Evolutionary conservation across 2,888 invertebrate species (phyloP).

Genomic region (Synergus japonicus): DNA sequence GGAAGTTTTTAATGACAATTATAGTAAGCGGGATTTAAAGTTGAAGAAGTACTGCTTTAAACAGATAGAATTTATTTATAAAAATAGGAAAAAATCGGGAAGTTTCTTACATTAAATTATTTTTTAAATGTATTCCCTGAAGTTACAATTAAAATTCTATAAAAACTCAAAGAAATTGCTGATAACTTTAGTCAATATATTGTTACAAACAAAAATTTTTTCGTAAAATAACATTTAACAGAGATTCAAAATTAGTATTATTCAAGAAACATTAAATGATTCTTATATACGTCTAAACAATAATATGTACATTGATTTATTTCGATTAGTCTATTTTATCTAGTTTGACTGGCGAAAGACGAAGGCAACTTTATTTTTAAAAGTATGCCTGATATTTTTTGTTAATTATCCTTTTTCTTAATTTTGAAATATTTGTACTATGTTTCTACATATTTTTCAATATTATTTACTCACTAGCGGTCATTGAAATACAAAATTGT

Average conservation of each 20-base stretch:
- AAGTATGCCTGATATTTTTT: neutral
- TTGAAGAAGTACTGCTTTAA: constrained; percentile 14
- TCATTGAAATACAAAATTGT: neutral
- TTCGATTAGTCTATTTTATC: neutral
- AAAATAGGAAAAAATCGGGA: neutral
- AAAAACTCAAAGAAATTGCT: neutral
- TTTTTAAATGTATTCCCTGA: neutral
- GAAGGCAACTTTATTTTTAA: neutral
- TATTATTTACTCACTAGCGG: too few species aligned
- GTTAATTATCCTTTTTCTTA: neutral
- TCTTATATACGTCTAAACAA: neutral
- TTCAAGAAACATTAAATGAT: neutral
- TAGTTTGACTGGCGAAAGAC: neutral
- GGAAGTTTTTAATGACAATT: too few species aligned
- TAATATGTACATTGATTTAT: constrained; percentile 19
- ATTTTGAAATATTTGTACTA: too few species aligned
- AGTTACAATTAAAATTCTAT: neutral
- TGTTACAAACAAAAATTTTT: neutral
- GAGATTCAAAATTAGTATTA: neutral
- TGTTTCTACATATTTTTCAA: too few species aligned
- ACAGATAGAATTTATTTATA: constrained; percentile 28
- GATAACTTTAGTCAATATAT: neutral
- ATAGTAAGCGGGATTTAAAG: too few species aligned
- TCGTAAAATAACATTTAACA: neutral
- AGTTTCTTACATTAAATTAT: neutral